These are phyloP conservation scores for Macrophya alboannulata DNA, from an alignment of 2,888 invertebrate species.

Conservation along the genomic window DNA sequence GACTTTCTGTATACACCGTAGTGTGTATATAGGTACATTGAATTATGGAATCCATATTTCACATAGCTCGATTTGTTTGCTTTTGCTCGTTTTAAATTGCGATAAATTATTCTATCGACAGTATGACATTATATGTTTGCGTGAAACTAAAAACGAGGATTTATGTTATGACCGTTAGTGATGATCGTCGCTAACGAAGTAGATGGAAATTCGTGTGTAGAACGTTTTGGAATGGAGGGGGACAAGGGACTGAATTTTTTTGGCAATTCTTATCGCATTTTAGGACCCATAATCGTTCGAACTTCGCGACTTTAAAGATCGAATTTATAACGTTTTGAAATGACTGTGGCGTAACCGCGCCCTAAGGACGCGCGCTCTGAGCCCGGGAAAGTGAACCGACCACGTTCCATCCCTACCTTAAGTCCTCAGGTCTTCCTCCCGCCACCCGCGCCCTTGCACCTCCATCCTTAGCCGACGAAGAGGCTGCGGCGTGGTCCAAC, in stretches of 20 bases:
- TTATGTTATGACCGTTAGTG: neutral
- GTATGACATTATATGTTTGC: neutral
- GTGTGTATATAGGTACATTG: neutral
- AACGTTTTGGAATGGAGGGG: neutral
- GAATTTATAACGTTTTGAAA: neutral
- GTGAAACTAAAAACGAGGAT: neutral
- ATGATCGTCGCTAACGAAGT: neutral
- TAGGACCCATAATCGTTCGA: neutral
- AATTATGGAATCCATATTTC: constrained; percentile 10
- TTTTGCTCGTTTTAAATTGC: neutral
- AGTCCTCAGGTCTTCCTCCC: constrained; percentile 39
- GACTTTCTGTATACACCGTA: neutral
- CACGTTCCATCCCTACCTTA: constrained; percentile 79
- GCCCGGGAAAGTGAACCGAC: constrained; percentile 79
- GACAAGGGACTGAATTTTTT: neutral
- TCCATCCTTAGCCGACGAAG: constrained; percentile 46
- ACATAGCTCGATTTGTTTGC: neutral
- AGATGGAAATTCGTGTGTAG: neutral
- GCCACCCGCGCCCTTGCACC: constrained; percentile 66
- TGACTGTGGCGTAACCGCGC: constrained; percentile 73
- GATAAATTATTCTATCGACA: neutral
- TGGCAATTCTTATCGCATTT: neutral
- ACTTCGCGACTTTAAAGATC: neutral
- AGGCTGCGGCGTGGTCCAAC: constrained; percentile 47
- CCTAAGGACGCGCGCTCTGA: constrained; percentile 75